These are phyloP conservation scores for Ceratosolen solmsi DNA, from an alignment of 1,140 invertebrate genomes.

Conservation along the genomic window DNA sequence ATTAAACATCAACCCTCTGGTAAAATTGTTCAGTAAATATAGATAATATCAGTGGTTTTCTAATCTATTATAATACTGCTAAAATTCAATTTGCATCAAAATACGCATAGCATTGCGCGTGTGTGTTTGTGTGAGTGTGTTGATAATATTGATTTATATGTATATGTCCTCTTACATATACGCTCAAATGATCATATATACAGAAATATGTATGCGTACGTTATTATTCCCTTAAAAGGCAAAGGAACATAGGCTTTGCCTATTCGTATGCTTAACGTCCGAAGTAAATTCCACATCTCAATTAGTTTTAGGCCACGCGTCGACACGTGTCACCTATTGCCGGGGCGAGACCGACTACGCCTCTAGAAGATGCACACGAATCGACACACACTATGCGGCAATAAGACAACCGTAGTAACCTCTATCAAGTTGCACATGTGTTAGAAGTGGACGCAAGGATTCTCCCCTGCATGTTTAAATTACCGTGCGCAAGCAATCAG, in stretches of 20 bases:
- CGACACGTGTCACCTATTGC: slow-evolving; percentile 63
- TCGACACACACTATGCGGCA: background rate
- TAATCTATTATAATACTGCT: background rate
- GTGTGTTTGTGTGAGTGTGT: background rate
- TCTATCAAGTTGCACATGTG: background rate
- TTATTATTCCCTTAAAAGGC: slow-evolving; percentile 40
- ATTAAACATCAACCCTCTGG: background rate
- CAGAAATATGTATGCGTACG: slow-evolving; percentile 49
- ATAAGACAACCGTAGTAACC: background rate
- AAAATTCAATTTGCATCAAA: slow-evolving; percentile 5
- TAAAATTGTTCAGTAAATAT: background rate
- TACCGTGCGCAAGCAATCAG: background rate
- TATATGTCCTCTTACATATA: background rate
- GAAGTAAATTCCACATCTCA: slow-evolving; percentile 62
- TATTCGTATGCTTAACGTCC: slow-evolving; percentile 47
- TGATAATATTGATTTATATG: background rate
- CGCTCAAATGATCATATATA: background rate
- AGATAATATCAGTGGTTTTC: background rate
- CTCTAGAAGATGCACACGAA: background rate
- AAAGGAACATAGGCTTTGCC: slow-evolving; percentile 57
- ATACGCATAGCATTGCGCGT: background rate
- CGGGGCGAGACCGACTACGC: background rate
- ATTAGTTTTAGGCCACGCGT: slow-evolving; percentile 71
- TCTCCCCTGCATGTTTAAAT: background rate
- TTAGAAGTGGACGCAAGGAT: background rate